Evolutionary conservation across 2,113 vertebrate species (phyloP), one percentile per base, ranked within the genome.

Genomic region (Dendropsophus ebraccatus): DNA sequence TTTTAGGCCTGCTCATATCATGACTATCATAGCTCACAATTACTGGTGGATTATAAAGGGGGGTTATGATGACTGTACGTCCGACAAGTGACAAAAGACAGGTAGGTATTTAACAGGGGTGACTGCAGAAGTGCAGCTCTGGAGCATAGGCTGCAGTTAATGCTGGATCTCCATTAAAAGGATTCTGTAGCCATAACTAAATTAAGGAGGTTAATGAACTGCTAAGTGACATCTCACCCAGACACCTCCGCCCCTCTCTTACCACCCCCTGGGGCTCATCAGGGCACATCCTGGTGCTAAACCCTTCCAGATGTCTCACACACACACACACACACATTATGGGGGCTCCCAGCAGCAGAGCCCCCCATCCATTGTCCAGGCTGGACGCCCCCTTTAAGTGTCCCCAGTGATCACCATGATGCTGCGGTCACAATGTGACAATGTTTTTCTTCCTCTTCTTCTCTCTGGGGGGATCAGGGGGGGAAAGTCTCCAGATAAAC

Each of bases 401-500:
- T 8, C 14, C 16, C 9, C 41, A 8, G 5, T 23, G 21, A 1
- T 17, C 21, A 21, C 67, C 41, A 32, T 8, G 32, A 69, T 41
- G 8, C 41, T 41, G 41, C 8, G 37, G 67, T 7, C 5, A 14
- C 72, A 5, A 25, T 47, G 45, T 50, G 37, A 41, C 77, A 41
- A 60, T 80, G 54, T 80, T 80, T 62, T 21, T 60, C 35, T 28
- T 60, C n/a, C 25, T 50, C 72, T 28, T 70, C 67, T 37, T 6
- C 49, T 47, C 37, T 13, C 16, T 4, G 32, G 60, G 80, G 47
- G 80, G 25, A n/a, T 21, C n/a, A 25, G 54, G 47, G 37, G 56
- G 78, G 37, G 14, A 62, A 56, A 35, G 16, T 56, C 41, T 73
- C 32, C 52, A 58, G 32, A 76, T 84, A 86, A 86, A 86, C 75